phyloP scores from a whole-genome alignment of 2,113 vertebrate species.

The Oncorhynchus clarkii region DNA sequence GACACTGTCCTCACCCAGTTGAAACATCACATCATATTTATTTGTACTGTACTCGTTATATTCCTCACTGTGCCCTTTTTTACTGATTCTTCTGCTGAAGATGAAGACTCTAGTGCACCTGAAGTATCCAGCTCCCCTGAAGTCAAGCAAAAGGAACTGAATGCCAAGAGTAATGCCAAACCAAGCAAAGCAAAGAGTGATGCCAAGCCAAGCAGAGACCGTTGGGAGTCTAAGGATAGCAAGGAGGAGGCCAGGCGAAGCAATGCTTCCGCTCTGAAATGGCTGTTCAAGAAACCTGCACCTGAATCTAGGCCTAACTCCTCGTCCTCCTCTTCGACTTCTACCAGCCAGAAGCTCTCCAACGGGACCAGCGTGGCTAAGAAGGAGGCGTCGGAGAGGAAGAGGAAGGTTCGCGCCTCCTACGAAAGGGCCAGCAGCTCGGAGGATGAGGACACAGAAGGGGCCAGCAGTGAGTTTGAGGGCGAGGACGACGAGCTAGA shows the following conservation, averaged over 20 bases:
- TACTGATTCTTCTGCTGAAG: constrained; percentile 10
- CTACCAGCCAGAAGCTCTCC: constrained; percentile 34
- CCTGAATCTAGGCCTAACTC: constrained; percentile 1
- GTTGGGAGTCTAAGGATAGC: not conserved
- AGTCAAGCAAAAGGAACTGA: constrained; percentile 24
- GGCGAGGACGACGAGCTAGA: constrained; percentile 77
- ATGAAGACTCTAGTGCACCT: constrained; percentile 28
- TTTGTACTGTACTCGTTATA: no score
- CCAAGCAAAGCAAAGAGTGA: not conserved
- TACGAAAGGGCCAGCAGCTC: constrained; percentile 65
- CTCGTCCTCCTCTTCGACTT: constrained; percentile 32
- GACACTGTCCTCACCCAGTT: no score
- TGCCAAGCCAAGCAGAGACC: constrained; percentile 37
- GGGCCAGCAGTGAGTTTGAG: constrained; percentile 72
- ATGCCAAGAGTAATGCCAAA: constrained; percentile 14
- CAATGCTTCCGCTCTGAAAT: constrained; percentile 9
- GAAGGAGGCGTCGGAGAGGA: constrained; percentile 59
- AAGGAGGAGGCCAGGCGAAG: not conserved
- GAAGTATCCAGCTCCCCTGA: constrained; percentile 28
- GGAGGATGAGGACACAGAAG: constrained; percentile 53
- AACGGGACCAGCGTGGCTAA: constrained; percentile 56
- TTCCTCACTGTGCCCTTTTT: no score
- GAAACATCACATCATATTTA: no score
- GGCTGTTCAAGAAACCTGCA: not conserved
- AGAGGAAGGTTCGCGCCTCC: constrained; percentile 63